These are phyloP conservation scores for Hydropsyche betteni DNA, from an alignment of 2,888 invertebrate genomes.

Conservation along the genomic window DNA sequence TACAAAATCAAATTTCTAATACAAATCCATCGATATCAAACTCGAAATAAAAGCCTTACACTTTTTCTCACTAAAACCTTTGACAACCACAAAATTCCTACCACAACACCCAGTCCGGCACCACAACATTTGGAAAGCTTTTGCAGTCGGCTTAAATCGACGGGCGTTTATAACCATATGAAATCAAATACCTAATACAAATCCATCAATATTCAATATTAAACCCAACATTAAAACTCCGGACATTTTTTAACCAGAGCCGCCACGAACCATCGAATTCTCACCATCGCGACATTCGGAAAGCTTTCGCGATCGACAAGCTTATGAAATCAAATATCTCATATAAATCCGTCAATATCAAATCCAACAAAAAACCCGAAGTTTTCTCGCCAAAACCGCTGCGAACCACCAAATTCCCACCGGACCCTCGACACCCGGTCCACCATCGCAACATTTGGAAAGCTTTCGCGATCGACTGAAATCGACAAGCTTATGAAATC, in stretches of 20 bases:
- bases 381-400: not conserved
- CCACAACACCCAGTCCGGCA: not conserved
- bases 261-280: not conserved
- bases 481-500: conserved; percentile 40
- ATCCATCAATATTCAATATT: not conserved
- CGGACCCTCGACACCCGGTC: not conserved
- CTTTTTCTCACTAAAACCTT: too few species aligned
- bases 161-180: conserved; percentile 20
- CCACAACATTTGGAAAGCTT: not conserved
- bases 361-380: not conserved
- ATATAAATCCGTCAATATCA: not conserved
- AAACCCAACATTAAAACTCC: not conserved
- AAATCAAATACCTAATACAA: conserved; percentile 6
- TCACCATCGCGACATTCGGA: not conserved
- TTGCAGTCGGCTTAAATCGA: conserved; percentile 3
- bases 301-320: conserved; percentile 24
- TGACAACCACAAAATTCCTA: too few species aligned
- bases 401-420: not conserved
- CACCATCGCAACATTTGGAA: not conserved
- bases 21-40: too few species aligned
- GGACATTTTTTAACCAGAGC: not conserved
- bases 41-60: too few species aligned
- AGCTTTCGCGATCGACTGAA: not conserved
- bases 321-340: conserved; percentile 1
- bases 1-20: too few species aligned